phyloP scores from a whole-genome alignment of 2,113 vertebrate species.

The Cheirogaleus medius region DNA sequence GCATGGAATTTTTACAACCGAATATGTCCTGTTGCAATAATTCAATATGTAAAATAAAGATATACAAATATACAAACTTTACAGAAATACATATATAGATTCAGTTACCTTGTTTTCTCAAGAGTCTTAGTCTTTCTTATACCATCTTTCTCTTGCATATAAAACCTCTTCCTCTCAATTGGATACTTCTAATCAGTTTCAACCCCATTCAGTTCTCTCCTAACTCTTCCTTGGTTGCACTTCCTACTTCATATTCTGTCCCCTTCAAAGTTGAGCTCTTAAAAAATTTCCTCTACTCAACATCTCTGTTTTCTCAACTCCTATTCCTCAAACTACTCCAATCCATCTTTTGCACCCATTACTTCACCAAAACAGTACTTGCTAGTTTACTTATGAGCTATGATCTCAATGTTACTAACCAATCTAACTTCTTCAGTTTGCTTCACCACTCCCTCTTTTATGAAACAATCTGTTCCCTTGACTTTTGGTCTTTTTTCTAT shows the following conservation, averaged over 20 bases:
- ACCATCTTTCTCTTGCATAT: neutral
- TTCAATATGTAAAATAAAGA: neutral
- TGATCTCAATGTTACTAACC: neutral
- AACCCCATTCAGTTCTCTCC: neutral
- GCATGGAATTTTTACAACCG: neutral
- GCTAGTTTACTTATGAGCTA: neutral
- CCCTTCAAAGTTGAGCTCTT: neutral
- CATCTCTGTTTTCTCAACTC: neutral
- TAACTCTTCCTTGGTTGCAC: neutral
- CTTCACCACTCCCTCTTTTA: neutral
- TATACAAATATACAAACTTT: neutral
- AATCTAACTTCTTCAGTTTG: neutral
- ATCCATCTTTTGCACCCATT: neutral
- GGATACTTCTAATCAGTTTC: neutral
- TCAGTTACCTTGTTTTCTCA: neutral
- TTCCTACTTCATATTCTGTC: neutral
- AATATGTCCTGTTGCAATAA: neutral
- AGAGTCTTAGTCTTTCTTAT: neutral
- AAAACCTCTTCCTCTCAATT: neutral
- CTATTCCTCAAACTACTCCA: neutral
- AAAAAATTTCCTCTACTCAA: neutral
- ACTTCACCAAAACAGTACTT: conserved; percentile 9
- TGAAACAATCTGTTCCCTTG: neutral
- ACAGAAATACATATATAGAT: neutral
- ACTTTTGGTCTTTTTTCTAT: neutral